Evolutionary conservation across 1,140 invertebrate species (phyloP), one percentile per base, ranked within the genome.

Genomic region (Diachasma alloeum): DNA sequence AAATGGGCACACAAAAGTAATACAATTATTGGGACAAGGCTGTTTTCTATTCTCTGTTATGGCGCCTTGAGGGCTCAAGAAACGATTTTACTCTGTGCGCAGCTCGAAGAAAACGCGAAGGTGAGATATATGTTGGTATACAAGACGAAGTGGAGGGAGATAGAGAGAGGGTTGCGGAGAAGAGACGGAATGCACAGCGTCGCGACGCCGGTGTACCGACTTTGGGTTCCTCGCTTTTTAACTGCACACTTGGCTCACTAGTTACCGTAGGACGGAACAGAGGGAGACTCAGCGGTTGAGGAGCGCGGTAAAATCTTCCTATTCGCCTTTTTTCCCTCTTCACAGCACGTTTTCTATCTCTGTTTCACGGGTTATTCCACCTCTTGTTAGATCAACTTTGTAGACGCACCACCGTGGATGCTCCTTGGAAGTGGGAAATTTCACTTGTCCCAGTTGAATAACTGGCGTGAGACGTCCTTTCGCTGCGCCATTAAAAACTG

Each of bases 11-110:
- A 63, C 22, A 4, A 63, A 63, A 63, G 59, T 63, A 63, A 63
- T 56, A 67, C 67, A 68, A 53, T 74, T 63, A 39, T 53, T 72
- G 36, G 36, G 19, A 48, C 48, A 72, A 63, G 59, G 59, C 59
- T 26, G 59, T 63, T 63, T 63, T 63, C 59, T 63, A 26, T 24
- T 24, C 59, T 26, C 15, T 63, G 24, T 19, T 26, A 63, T 63
- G 59, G 26, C 59, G 59, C 59, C 19, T 63, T 63, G 59, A 63
- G 59, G 59, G 59, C 59, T 63, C 13, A 31, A 24, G 59, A 63
- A 63, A 63, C 59, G 59, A 31, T 63, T 63, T 24, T 26, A 63
- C 59, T 10, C 22, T 26, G 59, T 63, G 59, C 59, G 59, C 59
- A 63, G 59, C 59, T 26, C 59, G 9, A 63, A 63, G 59, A 63